Conservation (phyloP, 2,797 vertebrate genomes). For the Avahi laniger region DNA sequence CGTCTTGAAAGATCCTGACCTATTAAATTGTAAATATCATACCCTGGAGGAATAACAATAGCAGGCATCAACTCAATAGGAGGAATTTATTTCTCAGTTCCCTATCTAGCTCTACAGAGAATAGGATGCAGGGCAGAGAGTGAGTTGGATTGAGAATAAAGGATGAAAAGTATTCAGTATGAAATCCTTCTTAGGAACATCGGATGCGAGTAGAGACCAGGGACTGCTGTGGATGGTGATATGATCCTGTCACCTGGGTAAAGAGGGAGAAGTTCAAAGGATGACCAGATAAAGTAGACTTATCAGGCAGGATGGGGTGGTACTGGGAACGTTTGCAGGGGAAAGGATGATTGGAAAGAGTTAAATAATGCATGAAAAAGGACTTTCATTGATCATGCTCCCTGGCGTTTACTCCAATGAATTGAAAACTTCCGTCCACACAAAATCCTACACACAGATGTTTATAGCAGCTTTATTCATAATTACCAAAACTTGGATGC, state of each 20-base stretch:
- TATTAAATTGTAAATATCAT: constrained; percentile 66
- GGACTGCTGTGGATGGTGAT: background rate
- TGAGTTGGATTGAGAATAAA: background rate
- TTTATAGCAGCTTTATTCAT: background rate
- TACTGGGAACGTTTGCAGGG: background rate
- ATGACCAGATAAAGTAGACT: background rate
- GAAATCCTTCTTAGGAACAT: background rate
- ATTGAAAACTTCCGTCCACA: background rate
- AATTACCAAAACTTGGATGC: background rate
- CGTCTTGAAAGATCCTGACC: constrained; percentile 23
- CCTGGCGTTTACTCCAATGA: background rate
- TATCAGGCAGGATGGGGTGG: background rate
- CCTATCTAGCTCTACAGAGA: background rate
- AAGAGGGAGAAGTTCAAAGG: background rate
- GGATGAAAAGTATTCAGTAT: background rate
- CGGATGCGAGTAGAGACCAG: background rate
- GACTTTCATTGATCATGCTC: background rate
- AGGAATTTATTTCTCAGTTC: constrained; percentile 35
- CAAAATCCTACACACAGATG: background rate
- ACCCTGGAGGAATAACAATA: constrained; percentile 43
- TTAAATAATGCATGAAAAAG: background rate
- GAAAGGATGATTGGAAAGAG: background rate
- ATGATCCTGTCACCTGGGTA: background rate
- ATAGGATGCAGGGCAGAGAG: background rate
- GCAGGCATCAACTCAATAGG: background rate